A percentile compares a stretch with the other conserved stretches of the same genome.
Conservation (phyloP, 1,140 invertebrate genomes). For the Nasonia giraulti region DNA sequence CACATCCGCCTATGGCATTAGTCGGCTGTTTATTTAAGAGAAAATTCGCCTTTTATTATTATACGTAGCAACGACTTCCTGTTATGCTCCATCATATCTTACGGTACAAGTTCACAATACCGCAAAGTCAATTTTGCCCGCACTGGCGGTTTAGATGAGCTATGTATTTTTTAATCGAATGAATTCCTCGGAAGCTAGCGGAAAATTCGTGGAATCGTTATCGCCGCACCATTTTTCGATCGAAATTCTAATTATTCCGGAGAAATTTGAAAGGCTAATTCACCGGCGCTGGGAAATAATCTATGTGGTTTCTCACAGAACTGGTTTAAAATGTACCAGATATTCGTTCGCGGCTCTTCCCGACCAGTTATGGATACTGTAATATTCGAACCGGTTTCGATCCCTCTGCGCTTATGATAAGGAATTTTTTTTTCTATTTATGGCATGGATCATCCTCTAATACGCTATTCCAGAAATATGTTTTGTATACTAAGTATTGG, state of each 20-base stretch:
- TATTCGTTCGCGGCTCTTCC: not conserved
- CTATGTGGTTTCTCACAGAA: not conserved
- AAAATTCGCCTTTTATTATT: not conserved
- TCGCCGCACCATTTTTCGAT: too few relatives aligned
- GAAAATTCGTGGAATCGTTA: not conserved
- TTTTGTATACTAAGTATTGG: too few relatives aligned
- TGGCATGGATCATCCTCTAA: too few relatives aligned
- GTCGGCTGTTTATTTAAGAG: too few relatives aligned
- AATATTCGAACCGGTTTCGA: not conserved
- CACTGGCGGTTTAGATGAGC: too few relatives aligned
- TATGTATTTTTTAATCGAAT: not conserved
- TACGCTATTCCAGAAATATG: too few relatives aligned
- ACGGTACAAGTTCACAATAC: not conserved
- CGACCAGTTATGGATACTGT: too few relatives aligned
- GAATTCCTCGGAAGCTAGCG: not conserved
- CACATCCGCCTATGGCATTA: too few relatives aligned
- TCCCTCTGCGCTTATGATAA: not conserved
- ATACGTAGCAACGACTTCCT: not conserved
- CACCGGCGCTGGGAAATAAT: too few relatives aligned
- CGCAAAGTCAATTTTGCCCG: not conserved
- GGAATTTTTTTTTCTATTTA: not conserved
- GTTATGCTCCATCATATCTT: not conserved
- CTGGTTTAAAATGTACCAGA: not conserved
- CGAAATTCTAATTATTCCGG: too few relatives aligned
- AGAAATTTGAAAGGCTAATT: not conserved